Conservation (phyloP, 1,140 invertebrate genomes). For the Parasteatoda tepidariorum region DNA sequence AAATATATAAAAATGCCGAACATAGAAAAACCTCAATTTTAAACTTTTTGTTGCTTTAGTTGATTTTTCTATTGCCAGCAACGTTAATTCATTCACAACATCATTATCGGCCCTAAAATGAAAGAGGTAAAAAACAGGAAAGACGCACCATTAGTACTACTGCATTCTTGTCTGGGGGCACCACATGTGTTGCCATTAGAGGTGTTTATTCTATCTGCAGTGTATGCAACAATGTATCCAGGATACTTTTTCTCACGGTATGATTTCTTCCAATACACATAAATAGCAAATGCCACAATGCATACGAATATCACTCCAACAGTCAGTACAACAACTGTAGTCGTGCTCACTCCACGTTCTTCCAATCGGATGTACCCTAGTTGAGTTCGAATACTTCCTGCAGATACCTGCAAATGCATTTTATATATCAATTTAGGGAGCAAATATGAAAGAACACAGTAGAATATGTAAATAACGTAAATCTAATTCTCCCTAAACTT, state of each 20-base stretch:
- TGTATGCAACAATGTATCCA: constrained; percentile 46
- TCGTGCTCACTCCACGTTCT: not conserved
- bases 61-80: too few species aligned
- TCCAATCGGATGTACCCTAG: constrained; percentile 34
- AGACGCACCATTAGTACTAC: constrained; percentile 19
- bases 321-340: not conserved
- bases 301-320: not conserved
- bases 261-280: not conserved
- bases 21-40: too few species aligned
- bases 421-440: too few species aligned
- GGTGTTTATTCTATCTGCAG: not conserved
- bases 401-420: not conserved
- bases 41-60: too few species aligned
- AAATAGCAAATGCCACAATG: not conserved
- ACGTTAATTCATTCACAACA: too few species aligned
- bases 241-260: not conserved
- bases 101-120: too few species aligned
- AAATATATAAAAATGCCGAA: too few species aligned
- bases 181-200: not conserved
- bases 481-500: too few species aligned
- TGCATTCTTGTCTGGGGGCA: not conserved
- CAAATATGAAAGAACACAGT: too few species aligned
- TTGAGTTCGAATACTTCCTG: not conserved
- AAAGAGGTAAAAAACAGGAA: not conserved
- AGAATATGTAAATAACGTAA: not conserved